A percentile compares a stretch with the other conserved stretches of the same genome.
These are phyloP conservation scores for Halcyon leucocephala DNA, from an alignment of 2,797 vertebrate genomes.

Conservation along the genomic window DNA sequence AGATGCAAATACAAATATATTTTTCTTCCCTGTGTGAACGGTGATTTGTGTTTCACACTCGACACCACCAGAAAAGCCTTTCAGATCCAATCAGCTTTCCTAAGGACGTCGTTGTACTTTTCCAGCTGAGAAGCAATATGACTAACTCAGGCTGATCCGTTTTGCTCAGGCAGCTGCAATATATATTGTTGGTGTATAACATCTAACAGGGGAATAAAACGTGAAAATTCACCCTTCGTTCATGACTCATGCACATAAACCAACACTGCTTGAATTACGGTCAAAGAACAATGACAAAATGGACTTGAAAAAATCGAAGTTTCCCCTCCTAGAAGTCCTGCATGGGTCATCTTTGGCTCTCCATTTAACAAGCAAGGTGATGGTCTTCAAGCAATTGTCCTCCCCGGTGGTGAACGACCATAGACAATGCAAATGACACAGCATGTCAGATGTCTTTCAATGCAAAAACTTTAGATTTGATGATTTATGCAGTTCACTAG, in stretches of 20 bases:
- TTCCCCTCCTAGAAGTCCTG: not conserved
- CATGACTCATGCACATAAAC: not conserved
- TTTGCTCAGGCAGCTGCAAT: not conserved
- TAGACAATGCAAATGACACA: not conserved
- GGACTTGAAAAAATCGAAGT: not conserved
- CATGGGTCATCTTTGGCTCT: not conserved
- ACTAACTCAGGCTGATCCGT: conserved; percentile 1
- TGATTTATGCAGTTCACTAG: not conserved
- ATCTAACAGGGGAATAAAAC: not conserved
- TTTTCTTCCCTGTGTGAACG: not conserved
- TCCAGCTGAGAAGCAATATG: not conserved
- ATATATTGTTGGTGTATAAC: not conserved
- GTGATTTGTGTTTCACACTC: conserved; percentile 36
- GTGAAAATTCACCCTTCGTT: conserved; percentile 14
- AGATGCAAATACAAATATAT: not conserved
- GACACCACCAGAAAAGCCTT: not conserved
- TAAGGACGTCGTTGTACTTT: not conserved
- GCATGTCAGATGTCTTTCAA: not conserved
- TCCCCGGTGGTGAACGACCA: not conserved
- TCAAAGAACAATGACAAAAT: not conserved
- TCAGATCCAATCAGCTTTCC: not conserved
- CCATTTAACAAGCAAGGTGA: not conserved
- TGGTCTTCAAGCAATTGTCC: not conserved
- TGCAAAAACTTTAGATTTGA: not conserved
- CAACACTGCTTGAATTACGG: not conserved